Conservation (phyloP, 2,888 invertebrate genomes). For the Microdon myrmicae region DNA sequence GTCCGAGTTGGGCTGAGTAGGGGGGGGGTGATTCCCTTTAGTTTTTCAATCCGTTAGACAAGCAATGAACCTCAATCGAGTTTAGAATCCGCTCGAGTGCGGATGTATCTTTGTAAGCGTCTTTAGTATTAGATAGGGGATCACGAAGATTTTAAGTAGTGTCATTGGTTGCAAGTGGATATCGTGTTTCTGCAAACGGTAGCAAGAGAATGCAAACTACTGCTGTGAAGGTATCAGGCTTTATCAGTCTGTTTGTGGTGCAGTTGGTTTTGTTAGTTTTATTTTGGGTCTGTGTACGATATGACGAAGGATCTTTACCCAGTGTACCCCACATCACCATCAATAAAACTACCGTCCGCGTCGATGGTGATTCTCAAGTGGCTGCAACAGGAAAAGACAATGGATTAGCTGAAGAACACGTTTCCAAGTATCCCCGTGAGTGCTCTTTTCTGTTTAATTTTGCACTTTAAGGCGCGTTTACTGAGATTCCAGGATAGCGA, state of each 20-base stretch:
- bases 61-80: conserved; percentile 34
- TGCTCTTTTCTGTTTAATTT: conserved; percentile 58
- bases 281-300: conserved; percentile 69
- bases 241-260: conserved; percentile 67
- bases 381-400: conserved; percentile 56
- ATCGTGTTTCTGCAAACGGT: no score
- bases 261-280: conserved; percentile 69
- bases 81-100: conserved; percentile 38
- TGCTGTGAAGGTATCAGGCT: conserved; percentile 63
- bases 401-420: conserved; percentile 63
- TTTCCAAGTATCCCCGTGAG: conserved; percentile 67
- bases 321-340: no score
- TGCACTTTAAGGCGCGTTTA: conserved; percentile 56
- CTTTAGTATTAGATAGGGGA: conserved; percentile 9
- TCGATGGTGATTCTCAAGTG: not conserved
- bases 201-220: conserved; percentile 64
- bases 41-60: conserved; percentile 15
- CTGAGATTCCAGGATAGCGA: no score
- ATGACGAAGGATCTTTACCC: conserved; percentile 65
- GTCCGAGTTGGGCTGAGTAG: conserved; percentile 5
- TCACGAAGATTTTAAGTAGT: no score
- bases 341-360: conserved; percentile 20
- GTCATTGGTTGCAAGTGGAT: no score
- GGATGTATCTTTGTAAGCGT: conserved; percentile 32
- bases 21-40: conserved; percentile 24